Base-by-base conservation (phyloP, 2,888 invertebrate genomes). In the Hecatera dysodea region DNA sequence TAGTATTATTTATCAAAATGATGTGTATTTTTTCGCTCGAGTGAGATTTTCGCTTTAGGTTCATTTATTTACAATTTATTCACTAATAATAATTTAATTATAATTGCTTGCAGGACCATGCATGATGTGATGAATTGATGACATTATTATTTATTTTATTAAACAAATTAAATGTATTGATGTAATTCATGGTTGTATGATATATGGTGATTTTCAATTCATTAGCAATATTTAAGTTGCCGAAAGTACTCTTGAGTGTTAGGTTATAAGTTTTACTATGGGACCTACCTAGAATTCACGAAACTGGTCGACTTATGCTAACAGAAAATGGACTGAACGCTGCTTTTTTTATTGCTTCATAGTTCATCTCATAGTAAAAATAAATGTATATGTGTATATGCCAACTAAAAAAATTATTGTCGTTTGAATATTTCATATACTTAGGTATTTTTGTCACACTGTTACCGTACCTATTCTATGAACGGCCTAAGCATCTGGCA, bases 21-120 rank as follows among this genome's bases (percentile, higher is more conserved):
- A 29, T 15, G 22, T 61, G 27, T 59, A 46, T 19, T 46, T 36
- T 72, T 62, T 64, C 0, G n/a, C 12, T 60, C 1, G 29, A 60
- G 53, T 60, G 53, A 60, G 73, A 66, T 48, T 59, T 59, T 53
- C 9, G 19, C 59, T 48, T 19, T 50, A 48, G 4, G 46, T 48
- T 66, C 42, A 55, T 73, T 73, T 72, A 56, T 64, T 64, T 72
- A 57, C 27, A 27, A 57, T 57, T 50, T 2, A 24, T 57, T 60
- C 6, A 73, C 55, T 60, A 55, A 74, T 50, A 44, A n/a, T n/a
- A n/a, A n/a, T 50, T 39, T 39, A 44, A 27, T 33, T 60, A 19
- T 33, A 66, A 42, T 53, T 60, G 46, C 39, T 60, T 73, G 29
- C 19, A 5, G n/a, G n/a, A 33, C 11, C 39, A 61, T 42, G 48